Base-by-base conservation (phyloP, 2,797 vertebrate genomes). In the Tachyglossus aculeatus region DNA sequence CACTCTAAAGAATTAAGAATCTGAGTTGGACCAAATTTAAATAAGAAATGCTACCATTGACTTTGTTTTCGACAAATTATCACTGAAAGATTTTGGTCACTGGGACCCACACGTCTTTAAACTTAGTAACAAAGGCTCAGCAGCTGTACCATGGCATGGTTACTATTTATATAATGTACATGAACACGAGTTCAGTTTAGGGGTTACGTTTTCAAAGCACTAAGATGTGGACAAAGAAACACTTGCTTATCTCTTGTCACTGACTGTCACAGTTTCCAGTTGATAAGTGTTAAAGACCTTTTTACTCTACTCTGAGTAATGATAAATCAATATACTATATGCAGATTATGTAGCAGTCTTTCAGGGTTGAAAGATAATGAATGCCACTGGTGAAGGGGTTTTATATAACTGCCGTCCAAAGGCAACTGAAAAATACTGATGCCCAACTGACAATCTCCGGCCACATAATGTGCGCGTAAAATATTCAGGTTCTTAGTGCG, bases 41-140 rank as follows among this genome's bases (percentile, higher is more conserved):
- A 80, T 72, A 45, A 86, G 85, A 87, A 47, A 52, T 70, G 59
- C 59, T 55, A 71, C 57, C 6, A 74, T 85, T 64, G 34, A 64
- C 60, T 47, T 79, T 71, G 45, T 9, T 19, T 88, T 82, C 86
- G 71, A 55, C 69, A 84, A 54, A 36, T 62, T 67, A 72, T 53
- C 52, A 68, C 61, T 86, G 74, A 74, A 74, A 74, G 59, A 53
- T 1, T 0, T 67, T 36, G 76, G 51, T 73, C 77, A 45, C 55
- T 64, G 54, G 44, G 68, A 72, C 41, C 52, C 33, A 67, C 64
- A 71, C 50, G 39, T 50, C 37, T 34, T 52, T 39, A 77, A 72
- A 64, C 57, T 63, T 61, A 67, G 59, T 75, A 31, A 59, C 18
- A 41, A 38, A 57, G 37, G 19, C 44, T 76, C 36, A 50, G n/a